Conservation (phyloP, 2,888 invertebrate species). For the Xestia xanthographa region DNA sequence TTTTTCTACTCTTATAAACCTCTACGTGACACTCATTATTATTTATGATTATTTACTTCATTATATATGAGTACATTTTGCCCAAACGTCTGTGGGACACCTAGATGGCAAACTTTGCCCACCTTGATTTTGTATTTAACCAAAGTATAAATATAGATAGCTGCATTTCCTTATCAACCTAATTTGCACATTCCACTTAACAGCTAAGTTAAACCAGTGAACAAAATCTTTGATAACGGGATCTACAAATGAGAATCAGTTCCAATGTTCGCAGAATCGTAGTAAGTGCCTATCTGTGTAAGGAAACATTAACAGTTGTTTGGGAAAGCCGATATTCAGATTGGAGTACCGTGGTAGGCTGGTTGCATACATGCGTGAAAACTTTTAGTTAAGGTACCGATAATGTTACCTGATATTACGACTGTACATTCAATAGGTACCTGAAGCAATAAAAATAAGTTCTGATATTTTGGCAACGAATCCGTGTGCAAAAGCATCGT, state of each 20-base stretch:
- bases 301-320: conserved; percentile 19
- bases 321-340: conserved; percentile 42
- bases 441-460: too few relatives aligned
- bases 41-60: too few relatives aligned
- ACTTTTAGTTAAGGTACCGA: background rate
- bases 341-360: conserved; percentile 8
- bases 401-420: background rate
- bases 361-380: background rate
- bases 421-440: too few relatives aligned
- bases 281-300: conserved; percentile 19
- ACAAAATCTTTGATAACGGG: conserved; percentile 30
- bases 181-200: conserved; percentile 49
- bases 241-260: conserved; percentile 53
- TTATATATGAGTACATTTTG: background rate
- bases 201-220: conserved; percentile 17
- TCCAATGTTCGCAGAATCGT: conserved; percentile 26
- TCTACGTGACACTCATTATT: background rate
- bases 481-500: too few relatives aligned
- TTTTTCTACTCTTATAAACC: background rate
- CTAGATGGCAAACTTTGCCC: background rate
- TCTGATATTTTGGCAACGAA: too few relatives aligned
- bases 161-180: conserved; percentile 55
- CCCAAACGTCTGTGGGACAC: background rate
- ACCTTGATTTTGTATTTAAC: conserved; percentile 15
- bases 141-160: background rate